Percentiles rank a stretch among this genome's conserved stretches.
phyloP scores from a whole-genome alignment of 2,888 invertebrate species.

The Glyphotaelius pellucidus region DNA sequence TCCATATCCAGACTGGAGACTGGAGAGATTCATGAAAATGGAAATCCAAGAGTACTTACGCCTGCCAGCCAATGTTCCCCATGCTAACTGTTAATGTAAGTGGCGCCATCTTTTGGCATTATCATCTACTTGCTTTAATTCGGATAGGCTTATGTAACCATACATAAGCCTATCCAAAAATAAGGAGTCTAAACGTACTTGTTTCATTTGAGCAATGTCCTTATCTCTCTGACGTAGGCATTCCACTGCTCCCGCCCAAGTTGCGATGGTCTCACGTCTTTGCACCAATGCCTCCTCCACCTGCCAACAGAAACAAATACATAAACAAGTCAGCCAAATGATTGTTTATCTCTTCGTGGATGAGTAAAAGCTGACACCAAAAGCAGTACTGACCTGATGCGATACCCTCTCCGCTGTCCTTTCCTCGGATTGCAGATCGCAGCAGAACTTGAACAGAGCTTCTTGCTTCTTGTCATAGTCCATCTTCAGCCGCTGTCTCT shows the following conservation, averaged over 20 bases:
- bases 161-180: not conserved
- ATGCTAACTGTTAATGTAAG: too few species aligned
- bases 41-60: too few species aligned
- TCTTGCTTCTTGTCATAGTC: conserved; percentile 75
- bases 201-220: conserved; percentile 79
- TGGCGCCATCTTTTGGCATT: too few species aligned
- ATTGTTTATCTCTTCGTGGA: not conserved
- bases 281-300: conserved; percentile 79
- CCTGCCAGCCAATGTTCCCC: too few species aligned
- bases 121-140: too few species aligned
- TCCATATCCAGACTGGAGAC: too few species aligned
- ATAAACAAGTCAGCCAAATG: not conserved
- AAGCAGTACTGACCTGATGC: conserved; percentile 70
- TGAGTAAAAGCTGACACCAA: not conserved
- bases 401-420: conserved; percentile 76
- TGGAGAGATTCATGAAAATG: too few species aligned
- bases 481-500: conserved; percentile 73
- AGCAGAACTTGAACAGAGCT: conserved; percentile 73
- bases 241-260: conserved; percentile 85
- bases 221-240: conserved; percentile 83
- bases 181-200: conserved; percentile 68
- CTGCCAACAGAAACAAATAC: not conserved
- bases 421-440: conserved; percentile 75
- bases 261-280: conserved; percentile 82
- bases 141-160: too few species aligned